These are phyloP conservation scores for Syncerus caffer DNA, from an alignment of 2,797 vertebrate genomes.

Conservation along the genomic window DNA sequence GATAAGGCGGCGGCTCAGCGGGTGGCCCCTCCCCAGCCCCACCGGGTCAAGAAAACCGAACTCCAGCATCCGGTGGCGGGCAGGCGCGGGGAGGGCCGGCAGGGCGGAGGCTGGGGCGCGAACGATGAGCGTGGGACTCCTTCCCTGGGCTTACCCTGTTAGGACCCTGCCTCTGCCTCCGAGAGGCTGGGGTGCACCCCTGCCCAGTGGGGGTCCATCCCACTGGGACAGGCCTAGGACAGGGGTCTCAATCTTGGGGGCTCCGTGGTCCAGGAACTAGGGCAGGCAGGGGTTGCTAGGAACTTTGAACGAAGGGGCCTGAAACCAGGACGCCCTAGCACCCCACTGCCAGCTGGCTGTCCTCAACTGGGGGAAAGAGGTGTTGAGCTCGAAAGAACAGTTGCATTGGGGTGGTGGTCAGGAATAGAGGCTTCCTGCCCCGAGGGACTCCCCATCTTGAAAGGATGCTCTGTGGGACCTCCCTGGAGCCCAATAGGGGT, in stretches of 20 bases:
- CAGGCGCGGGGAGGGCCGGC: not conserved
- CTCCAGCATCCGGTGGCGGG: conserved; percentile 63
- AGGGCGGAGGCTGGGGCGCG: not conserved
- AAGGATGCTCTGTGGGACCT: not conserved
- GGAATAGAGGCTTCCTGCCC: not conserved
- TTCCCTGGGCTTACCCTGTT: not conserved
- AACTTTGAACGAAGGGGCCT: not conserved
- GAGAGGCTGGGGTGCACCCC: not conserved
- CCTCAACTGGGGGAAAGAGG: not conserved
- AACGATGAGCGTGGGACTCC: not conserved
- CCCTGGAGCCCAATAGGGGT: not conserved
- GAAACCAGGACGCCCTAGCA: not conserved
- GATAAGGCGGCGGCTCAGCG: conserved; percentile 81
- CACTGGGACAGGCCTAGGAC: not conserved
- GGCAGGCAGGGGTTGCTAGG: not conserved
- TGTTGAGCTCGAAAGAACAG: not conserved
- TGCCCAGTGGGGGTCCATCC: not conserved
- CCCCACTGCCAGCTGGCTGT: not conserved
- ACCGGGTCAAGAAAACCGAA: not conserved
- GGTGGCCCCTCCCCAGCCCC: conserved; percentile 69
- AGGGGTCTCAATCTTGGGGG: not conserved
- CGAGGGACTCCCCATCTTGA: not conserved
- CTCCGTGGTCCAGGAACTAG: not conserved
- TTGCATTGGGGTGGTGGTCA: not conserved
- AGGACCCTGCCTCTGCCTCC: not conserved